Base-by-base conservation (phyloP, 1,140 invertebrate species). In the Tachypleus tridentatus region DNA sequence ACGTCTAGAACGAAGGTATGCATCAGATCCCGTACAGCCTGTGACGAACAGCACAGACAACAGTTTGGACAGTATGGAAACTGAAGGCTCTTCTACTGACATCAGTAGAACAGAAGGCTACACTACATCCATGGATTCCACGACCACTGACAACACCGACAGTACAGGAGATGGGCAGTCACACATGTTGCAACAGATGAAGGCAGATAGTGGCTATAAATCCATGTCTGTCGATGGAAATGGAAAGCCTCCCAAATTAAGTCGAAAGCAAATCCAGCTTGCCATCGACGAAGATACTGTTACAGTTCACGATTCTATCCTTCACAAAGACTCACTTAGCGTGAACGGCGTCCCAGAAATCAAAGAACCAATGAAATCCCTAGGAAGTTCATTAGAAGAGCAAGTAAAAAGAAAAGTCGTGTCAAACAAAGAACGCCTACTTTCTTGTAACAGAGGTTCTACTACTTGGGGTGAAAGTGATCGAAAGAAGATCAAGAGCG, bases 41-140 rank as follows among this genome's bases (percentile, higher is more conserved):
- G 62, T 66, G 10, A 58, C 64, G n/a, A 57, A 50, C 10, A 73
- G 75, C 63, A 73, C 73, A 5, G 76, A 79, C 61, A 80, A 76
- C 64, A 81, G 80, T 71, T 80, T 81, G 68, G 81, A 82, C 67
- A 82, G 80, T 65, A 72, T 80, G 10, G 80, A 81, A 67, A 81
- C 74, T 60, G 53, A 54, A n/a, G 7, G 53, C 7, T 77, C 68
- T 71, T 76, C 75, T 3, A 75, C 78, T 4, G 79, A 80, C 60
- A n/a, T n/a, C 53, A 54, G 53, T 54, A 74, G 77, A n/a, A 80
- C 78, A 73, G 76, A 74, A 50, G 76, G 76, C 51, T n/a, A 54
- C 7, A 79, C 77, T 8, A 78, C 79, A 6, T 79, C 78, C 5
- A 76, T 80, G 61, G 79, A 80, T 63, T 79, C 78, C 2, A 54